Conservation (phyloP, 1,140 invertebrate species). For the Stegodyphus mimosarum region DNA sequence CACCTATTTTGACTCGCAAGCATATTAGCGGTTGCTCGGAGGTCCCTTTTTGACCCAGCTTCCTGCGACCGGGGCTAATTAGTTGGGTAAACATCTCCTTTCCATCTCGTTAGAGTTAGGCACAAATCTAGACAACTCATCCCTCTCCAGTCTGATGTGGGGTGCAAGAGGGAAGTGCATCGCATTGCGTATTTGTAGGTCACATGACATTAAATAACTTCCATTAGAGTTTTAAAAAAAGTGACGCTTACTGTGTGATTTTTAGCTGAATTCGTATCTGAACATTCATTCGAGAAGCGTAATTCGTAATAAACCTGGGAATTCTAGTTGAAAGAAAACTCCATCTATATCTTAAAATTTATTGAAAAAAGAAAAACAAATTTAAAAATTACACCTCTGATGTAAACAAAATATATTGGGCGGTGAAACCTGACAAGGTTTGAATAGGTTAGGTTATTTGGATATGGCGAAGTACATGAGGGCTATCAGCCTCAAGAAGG, state of each 20-base stretch:
- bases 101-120: conserved; percentile 25
- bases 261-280: too few relatives aligned
- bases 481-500: too few relatives aligned
- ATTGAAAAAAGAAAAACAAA: too few relatives aligned
- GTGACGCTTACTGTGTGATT: not conserved
- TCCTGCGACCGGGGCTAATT: conserved; percentile 46
- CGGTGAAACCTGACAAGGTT: too few relatives aligned
- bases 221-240: not conserved
- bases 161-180: not conserved
- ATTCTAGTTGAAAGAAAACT: too few relatives aligned
- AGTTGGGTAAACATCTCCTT: conserved; percentile 52
- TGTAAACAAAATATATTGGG: too few relatives aligned
- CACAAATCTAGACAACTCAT: not conserved
- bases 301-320: too few relatives aligned
- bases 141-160: not conserved
- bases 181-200: not conserved
- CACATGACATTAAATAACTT: not conserved
- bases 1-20: conserved; percentile 30
- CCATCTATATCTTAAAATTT: too few relatives aligned
- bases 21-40: conserved; percentile 32
- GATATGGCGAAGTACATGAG: too few relatives aligned
- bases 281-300: too few relatives aligned
- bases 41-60: conserved; percentile 40
- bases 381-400: too few relatives aligned
- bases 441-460: too few relatives aligned